Evolutionary conservation across 2,888 invertebrate genomes (phyloP), one percentile per base, ranked within the genome.

Genomic region (Agonopterix subpropinquella): DNA sequence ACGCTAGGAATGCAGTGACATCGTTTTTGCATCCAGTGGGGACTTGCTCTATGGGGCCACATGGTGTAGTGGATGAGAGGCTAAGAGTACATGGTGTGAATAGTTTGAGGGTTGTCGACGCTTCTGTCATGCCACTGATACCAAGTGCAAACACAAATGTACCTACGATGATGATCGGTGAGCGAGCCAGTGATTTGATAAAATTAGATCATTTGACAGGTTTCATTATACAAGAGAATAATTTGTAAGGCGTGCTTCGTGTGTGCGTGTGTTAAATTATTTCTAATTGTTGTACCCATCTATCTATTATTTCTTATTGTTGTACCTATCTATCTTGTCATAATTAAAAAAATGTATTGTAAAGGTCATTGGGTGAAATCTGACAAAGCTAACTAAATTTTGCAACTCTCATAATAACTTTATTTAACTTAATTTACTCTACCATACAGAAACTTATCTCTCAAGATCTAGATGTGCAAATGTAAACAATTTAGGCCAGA

Each of bases 21-120:
- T 90, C 91, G 8, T 77, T 93, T 47, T 89, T 91, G 51, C 93
- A 93, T 67, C 90, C 91, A 36, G 89, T 89, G 0, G 88, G 89
- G 0, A 80, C 85, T 1, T 86, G 85, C 49, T 68, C 70, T 2
- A 86, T 87, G 84, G 84, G 82, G 0, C 52, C 54, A 0, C 39
- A 67, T 43, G 82, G 83, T 0, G 86, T 87, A 0, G 84, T 86
- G 0, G 72, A 87, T 49, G 80, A 77, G 49, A 65, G 62, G 43
- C 57, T 86, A 28, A 66, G 56, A 18, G 88, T 88, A 0, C 66
- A 80, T 52, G 71, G 75, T 1, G 53, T 86, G 1, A 8, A 47
- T 5, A 68, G 75, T 0, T 54, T 88, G 1, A 66, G 88, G 39
- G 71, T 88, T 1, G 76, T 70, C 1, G 88, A 88, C 47, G 83